Percentiles rank a stretch among this genome's conserved stretches.
Evolutionary conservation across 1,140 invertebrate species (phyloP).

Genomic region (Chionoecetes opilio): DNA sequence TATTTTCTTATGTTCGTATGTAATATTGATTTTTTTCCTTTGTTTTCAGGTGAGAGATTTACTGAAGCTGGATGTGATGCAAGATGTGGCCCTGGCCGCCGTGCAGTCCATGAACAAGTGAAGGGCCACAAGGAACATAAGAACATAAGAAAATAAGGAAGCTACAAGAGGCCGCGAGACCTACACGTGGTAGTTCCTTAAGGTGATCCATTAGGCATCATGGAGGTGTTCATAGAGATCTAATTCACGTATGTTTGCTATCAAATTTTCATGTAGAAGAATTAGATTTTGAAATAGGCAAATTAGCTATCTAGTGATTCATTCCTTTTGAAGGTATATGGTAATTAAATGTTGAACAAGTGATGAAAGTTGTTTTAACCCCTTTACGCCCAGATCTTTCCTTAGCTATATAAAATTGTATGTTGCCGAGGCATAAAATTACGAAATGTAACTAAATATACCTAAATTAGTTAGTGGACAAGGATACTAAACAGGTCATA

Average conservation of each 20-base stretch:
- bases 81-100: slow-evolving; percentile 71
- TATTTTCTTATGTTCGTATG: neutral
- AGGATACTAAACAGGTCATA: no score
- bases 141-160: no score
- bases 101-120: slow-evolving; percentile 71
- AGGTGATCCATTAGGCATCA: neutral
- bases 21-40: slow-evolving; percentile 13
- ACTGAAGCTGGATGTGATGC: slow-evolving; percentile 69
- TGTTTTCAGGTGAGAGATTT: slow-evolving; percentile 66
- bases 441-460: no score
- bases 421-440: neutral
- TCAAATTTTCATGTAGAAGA: neutral
- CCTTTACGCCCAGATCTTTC: no score
- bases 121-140: no score
- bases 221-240: no score
- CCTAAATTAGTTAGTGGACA: no score
- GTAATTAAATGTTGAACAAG: no score
- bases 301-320: no score
- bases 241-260: neutral
- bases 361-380: neutral
- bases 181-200: neutral
- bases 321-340: no score
- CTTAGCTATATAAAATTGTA: no score
- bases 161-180: no score
- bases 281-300: neutral